Percentiles rank a stretch among this genome's conserved stretches.
These are phyloP conservation scores for Chionodraco myersi DNA, from an alignment of 2,113 vertebrate species.

Conservation along the genomic window DNA sequence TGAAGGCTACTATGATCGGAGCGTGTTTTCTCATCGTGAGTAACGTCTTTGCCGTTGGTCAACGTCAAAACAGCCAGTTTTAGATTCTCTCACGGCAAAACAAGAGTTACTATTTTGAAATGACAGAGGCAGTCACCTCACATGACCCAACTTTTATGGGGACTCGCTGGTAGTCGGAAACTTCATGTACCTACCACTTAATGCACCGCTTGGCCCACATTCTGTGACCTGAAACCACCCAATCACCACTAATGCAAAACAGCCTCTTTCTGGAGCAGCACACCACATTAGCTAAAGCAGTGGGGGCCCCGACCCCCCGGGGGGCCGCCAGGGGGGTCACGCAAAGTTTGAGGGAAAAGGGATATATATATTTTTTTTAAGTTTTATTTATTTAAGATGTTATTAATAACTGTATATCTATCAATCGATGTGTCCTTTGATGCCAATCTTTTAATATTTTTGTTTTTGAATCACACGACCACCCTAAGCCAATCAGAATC, in stretches of 20 bases:
- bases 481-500: too few species aligned
- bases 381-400: too few species aligned
- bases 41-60: conserved; percentile 33
- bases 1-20: conserved; percentile 94
- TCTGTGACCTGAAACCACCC: conserved; percentile 37
- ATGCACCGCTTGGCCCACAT: conserved; percentile 37
- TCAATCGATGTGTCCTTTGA: too few species aligned
- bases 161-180: neutral
- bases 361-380: too few species aligned
- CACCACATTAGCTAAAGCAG: conserved; percentile 6
- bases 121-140: conserved; percentile 20
- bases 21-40: conserved; percentile 97
- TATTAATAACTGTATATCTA: too few species aligned
- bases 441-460: too few species aligned
- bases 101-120: neutral
- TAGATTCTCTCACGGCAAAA: conserved; percentile 8
- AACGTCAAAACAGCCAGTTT: too few species aligned
- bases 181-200: conserved; percentile 26
- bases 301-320: too few species aligned
- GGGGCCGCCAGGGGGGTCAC: too few species aligned
- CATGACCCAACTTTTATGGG: conserved; percentile 26
- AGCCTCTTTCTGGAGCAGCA: neutral
- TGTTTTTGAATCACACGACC: too few species aligned
- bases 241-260: conserved; percentile 34
- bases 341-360: too few species aligned